phyloP scores from a whole-genome alignment of 2,797 vertebrate genomes.

The Lindbergichthys nudifrons region DNA sequence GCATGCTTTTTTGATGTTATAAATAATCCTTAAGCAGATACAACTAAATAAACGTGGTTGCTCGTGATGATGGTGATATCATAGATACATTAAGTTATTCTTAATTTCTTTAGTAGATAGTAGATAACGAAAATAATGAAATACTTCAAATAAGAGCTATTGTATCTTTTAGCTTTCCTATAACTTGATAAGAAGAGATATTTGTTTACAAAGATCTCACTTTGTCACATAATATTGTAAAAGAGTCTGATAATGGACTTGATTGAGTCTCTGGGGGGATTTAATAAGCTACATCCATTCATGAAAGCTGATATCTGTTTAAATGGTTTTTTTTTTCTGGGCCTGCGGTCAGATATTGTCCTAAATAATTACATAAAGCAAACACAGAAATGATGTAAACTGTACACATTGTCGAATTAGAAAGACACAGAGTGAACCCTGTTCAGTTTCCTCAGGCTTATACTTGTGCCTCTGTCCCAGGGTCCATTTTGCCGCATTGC shows the following conservation, averaged over 20 bases:
- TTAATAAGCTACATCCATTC: constrained; percentile 29
- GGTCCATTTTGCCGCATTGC: constrained; percentile 94
- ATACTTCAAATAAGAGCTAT: background rate
- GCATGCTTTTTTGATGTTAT: background rate
- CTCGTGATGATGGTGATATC: background rate
- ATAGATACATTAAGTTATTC: too few relatives aligned
- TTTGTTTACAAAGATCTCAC: background rate
- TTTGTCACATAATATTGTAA: background rate
- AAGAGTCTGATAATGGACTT: background rate
- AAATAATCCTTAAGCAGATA: background rate
- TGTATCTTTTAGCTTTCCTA: background rate
- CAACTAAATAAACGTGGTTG: background rate
- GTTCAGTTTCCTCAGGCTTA: constrained; percentile 32
- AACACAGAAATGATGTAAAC: background rate
- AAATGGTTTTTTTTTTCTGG: constrained; percentile 17
- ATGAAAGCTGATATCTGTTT: constrained; percentile 22
- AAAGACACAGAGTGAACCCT: background rate
- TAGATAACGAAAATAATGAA: constrained; percentile 1
- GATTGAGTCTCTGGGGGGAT: background rate
- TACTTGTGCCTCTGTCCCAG: constrained; percentile 76
- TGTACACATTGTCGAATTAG: background rate
- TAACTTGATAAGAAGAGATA: background rate
- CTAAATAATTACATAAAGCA: background rate
- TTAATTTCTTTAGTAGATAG: background rate
- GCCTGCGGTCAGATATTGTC: constrained; percentile 23